Evolutionary conservation across 2,113 vertebrate species (phyloP).

Genomic region (Cromileptes altivelis): DNA sequence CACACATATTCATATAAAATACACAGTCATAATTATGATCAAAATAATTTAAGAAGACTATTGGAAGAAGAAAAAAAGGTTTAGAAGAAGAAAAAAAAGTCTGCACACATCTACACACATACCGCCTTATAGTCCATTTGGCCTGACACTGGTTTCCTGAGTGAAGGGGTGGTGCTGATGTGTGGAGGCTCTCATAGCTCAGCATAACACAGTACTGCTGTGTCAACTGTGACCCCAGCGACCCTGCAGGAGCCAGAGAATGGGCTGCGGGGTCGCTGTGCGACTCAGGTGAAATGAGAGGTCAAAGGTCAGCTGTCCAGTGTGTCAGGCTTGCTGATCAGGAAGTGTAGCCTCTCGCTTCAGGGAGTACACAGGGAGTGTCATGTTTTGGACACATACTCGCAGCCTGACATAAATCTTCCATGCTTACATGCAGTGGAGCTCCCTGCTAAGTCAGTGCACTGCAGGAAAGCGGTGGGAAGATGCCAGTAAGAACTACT

Average conservation of each 20-base stretch:
- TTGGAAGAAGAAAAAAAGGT: not conserved
- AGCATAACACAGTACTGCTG: constrained; percentile 83
- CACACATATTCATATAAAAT: not conserved
- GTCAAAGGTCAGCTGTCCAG: constrained; percentile 81
- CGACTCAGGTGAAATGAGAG: constrained; percentile 79
- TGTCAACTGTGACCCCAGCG: constrained; percentile 81
- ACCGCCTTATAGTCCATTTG: constrained; percentile 40
- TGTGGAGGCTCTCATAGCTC: constrained; percentile 73
- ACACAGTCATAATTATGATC: not conserved
- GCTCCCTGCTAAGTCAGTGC: constrained; percentile 43
- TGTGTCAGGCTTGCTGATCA: constrained; percentile 83
- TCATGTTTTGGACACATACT: constrained; percentile 80
- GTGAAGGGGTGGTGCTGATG: constrained; percentile 72
- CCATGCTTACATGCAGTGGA: constrained; percentile 66
- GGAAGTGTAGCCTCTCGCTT: constrained; percentile 82
- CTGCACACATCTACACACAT: constrained; percentile 1
- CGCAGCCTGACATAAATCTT: constrained; percentile 78
- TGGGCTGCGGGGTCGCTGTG: constrained; percentile 59
- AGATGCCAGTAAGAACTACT: constrained; percentile 18
- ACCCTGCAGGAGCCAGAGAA: constrained; percentile 72
- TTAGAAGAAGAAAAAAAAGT: not conserved
- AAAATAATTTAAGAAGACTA: not conserved
- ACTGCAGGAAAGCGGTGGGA: constrained; percentile 35
- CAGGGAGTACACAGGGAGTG: constrained; percentile 79
- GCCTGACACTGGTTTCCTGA: constrained; percentile 78